phyloP scores from a whole-genome alignment of 2,113 vertebrate species.

The Plotosus lineatus region DNA sequence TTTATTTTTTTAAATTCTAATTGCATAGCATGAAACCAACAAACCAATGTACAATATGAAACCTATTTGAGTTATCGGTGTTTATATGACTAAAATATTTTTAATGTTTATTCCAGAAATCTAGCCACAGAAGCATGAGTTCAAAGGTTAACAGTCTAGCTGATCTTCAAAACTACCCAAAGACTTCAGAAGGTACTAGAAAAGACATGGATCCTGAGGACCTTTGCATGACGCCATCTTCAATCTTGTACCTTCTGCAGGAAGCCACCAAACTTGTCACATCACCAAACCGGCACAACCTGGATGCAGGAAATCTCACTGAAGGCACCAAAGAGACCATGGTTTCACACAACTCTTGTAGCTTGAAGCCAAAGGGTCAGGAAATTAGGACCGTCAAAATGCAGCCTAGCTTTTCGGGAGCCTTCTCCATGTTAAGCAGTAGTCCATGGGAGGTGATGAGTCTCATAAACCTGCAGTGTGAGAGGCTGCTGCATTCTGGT shows the following conservation, averaged over 20 bases:
- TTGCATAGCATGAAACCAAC: no score
- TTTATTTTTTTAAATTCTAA: no score
- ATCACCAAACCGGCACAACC: constrained; percentile 46
- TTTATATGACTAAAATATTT: neutral
- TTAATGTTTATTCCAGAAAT: neutral
- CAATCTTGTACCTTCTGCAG: constrained; percentile 72
- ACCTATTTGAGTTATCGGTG: no score
- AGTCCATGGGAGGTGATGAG: constrained; percentile 71
- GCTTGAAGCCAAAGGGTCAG: constrained; percentile 1
- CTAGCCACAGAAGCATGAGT: constrained; percentile 63
- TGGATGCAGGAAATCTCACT: constrained; percentile 6
- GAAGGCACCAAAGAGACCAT: constrained; percentile 5
- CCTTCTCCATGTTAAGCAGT: constrained; percentile 36
- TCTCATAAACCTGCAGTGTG: constrained; percentile 76
- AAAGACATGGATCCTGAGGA: constrained; percentile 51
- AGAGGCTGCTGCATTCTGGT: constrained; percentile 60
- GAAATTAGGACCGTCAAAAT: constrained; percentile 26
- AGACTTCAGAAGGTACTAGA: constrained; percentile 15
- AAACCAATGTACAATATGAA: no score
- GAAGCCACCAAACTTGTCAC: constrained; percentile 71
- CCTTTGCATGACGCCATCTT: constrained; percentile 54
- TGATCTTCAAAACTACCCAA: constrained; percentile 45
- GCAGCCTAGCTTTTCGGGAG: constrained; percentile 17
- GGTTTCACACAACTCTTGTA: neutral
- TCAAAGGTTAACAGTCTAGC: constrained; percentile 43